Percentiles rank a stretch among this genome's conserved stretches.
Conservation (phyloP, 2,888 invertebrate genomes). For the Polydrusus tereticollis region DNA sequence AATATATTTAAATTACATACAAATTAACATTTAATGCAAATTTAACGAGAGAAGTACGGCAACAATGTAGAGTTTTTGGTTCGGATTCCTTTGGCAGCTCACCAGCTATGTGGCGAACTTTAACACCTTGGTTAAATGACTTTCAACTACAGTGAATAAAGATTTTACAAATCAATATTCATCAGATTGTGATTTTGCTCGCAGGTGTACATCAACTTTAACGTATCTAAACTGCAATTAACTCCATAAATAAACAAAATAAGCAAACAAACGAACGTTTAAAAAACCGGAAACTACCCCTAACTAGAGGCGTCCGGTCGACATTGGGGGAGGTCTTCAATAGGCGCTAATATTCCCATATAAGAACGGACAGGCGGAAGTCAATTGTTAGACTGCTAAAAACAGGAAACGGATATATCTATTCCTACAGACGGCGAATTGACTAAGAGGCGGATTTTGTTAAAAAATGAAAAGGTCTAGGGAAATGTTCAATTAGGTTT, state of each 20-base stretch:
- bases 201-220: no score
- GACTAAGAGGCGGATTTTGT: slow-evolving; percentile 43
- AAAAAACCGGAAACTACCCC: slow-evolving; percentile 46
- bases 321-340: slow-evolving; percentile 41
- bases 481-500: slow-evolving; percentile 28
- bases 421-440: slow-evolving; percentile 35
- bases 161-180: no score
- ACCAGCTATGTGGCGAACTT: no score
- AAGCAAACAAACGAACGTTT: not conserved
- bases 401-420: slow-evolving; percentile 49
- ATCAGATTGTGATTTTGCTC: no score
- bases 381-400: slow-evolving; percentile 46
- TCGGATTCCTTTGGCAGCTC: no score
- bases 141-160: no score
- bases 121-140: no score
- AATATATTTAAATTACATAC: no score
- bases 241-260: slow-evolving; percentile 4
- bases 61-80: no score
- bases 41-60: no score
- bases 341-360: slow-evolving; percentile 38
- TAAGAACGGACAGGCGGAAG: slow-evolving; percentile 40
- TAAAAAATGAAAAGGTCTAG: slow-evolving; percentile 28
- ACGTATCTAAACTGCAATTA: slow-evolving; percentile 13
- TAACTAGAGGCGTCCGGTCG: slow-evolving; percentile 46
- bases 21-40: no score